Base-by-base conservation (phyloP, 2,888 invertebrate genomes). In the Clostera curtula region DNA sequence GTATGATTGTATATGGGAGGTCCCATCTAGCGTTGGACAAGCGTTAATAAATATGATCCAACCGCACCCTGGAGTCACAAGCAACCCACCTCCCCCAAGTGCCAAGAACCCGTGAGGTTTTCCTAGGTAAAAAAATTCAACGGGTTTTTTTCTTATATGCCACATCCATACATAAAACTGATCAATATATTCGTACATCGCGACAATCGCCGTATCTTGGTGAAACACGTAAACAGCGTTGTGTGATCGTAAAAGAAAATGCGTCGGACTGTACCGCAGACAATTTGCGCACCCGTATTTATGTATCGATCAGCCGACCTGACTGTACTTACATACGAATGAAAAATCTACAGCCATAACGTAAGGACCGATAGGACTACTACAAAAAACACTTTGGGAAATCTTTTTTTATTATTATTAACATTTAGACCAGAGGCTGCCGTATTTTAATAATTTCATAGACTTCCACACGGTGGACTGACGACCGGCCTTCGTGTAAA, bases 161-260 rank as follows among this genome's bases (percentile, higher is more conserved):
- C 64, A 14, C 29, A 39, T 70, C 67, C 53, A 54, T 26, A 29
- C 25, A n/a, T n/a, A n/a, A n/a, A n/a, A 25, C 40, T 34, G 43
- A 55, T 49, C 46, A 49, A 53, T 53, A 51, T 39, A 15, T 52
- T 59, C 49, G 0, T 4, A 27, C 34, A 39, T 67, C 62, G 10
- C n/a, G n/a, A 19, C 53, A 41, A 72, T 76, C 43, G 63, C 53
- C 56, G 67, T 77, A 79, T 79, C 79, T 79, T 69, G 62, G 67
- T 67, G 58, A 60, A 54, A 67, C 80, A 77, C 82, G 80, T 80
- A 79, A 79, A 77, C 75, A 62, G 64, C 58, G 62, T 56, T 47
- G 53, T 55, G 56, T 49, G 72, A 70, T 80, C 82, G 79, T 82
- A 80, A 82, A 82, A 80, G 74, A 68, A 70, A 79, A 79, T 77